Evolutionary conservation across 2,888 invertebrate genomes (phyloP).

Genomic region (Tipula confusa): DNA sequence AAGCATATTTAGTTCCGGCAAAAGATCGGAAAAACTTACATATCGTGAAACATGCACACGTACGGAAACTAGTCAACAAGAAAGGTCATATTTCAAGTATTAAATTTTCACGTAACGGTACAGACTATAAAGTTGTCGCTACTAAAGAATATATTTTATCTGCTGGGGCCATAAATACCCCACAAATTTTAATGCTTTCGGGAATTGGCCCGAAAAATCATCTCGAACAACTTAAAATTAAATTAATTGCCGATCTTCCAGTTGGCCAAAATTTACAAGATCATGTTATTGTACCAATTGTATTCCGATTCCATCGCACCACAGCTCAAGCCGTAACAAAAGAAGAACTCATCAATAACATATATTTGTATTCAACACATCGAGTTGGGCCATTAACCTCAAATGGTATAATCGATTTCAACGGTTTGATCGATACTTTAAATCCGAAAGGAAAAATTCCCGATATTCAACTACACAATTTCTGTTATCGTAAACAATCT

Average conservation of each 20-base stretch:
- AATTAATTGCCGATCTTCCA: conserved; percentile 39
- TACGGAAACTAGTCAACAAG: conserved; percentile 33
- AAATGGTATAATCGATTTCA: conserved; percentile 46
- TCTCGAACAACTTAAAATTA: conserved; percentile 39
- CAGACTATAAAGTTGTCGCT: conserved; percentile 36
- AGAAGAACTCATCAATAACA: conserved; percentile 38
- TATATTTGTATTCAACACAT: conserved; percentile 51
- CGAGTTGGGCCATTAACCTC: conserved; percentile 51
- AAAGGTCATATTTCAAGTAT: conserved; percentile 29
- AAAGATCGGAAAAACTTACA: conserved; percentile 39
- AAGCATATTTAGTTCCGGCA: conserved; percentile 61
- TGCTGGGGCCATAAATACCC: conserved; percentile 44
- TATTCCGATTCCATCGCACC: conserved; percentile 47
- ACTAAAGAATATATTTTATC: conserved; percentile 44
- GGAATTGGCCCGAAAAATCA: conserved; percentile 43
- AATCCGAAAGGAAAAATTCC: conserved; percentile 49
- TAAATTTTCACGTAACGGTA: conserved; percentile 34
- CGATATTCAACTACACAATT: conserved; percentile 53
- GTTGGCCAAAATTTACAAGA: conserved; percentile 77
- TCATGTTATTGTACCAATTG: conserved; percentile 58
- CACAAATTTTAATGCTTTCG: conserved; percentile 46
- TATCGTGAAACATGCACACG: conserved; percentile 39
- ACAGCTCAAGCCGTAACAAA: conserved; percentile 32
- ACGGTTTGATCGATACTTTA: conserved; percentile 30
- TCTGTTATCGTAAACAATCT: conserved; percentile 41